phyloP scores from a whole-genome alignment of 2,113 vertebrate species.

The human region DNA sequence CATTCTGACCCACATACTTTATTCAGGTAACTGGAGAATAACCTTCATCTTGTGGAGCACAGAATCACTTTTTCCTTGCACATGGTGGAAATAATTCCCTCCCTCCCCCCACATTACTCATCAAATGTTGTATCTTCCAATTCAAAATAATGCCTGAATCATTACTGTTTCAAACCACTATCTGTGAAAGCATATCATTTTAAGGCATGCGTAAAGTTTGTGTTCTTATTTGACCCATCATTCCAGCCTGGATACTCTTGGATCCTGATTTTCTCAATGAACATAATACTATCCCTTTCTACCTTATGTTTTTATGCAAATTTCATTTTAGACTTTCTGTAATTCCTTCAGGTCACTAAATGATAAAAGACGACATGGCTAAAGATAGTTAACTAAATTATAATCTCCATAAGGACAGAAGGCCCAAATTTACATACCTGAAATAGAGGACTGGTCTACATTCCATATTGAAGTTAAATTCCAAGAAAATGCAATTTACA shows the following conservation, averaged over 20 bases:
- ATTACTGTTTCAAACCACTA: constrained; percentile 21
- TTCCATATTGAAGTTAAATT: not conserved
- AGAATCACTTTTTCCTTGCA: not conserved
- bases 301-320: not conserved
- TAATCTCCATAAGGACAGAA: not conserved
- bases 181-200: not conserved
- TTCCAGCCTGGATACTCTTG: not conserved
- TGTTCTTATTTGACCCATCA: not conserved
- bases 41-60: not conserved
- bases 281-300: not conserved
- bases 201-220: not conserved
- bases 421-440: not conserved
- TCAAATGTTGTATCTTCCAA: not conserved
- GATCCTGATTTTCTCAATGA: not conserved
- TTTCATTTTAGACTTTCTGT: not conserved
- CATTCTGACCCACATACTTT: not conserved
- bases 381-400: constrained; percentile 34
- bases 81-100: not conserved
- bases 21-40: not conserved
- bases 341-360: constrained; percentile 33
- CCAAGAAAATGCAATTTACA: not conserved
- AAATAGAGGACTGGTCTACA: not conserved
- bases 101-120: not conserved
- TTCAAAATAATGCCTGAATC: not conserved
- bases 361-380: constrained; percentile 1